phyloP scores from a whole-genome alignment of 2,797 vertebrate genomes.

The Argentina silus region DNA sequence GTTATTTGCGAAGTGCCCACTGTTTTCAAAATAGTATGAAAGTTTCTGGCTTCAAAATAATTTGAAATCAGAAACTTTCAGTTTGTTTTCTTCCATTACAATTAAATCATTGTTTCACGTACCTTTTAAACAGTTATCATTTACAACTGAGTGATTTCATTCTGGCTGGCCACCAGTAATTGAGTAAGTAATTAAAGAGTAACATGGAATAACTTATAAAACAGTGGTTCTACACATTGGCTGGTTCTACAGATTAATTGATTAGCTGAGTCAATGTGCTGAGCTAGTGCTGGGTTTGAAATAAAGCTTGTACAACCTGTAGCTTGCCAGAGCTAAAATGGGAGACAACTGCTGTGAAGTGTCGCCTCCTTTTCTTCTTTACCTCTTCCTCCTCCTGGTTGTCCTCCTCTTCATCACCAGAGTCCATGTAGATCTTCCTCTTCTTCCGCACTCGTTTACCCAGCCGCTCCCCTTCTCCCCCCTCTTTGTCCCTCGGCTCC shows the following conservation, averaged over 20 bases:
- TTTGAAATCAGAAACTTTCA: no score
- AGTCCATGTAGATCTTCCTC: conserved; percentile 90
- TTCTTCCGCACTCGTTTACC: conserved; percentile 88
- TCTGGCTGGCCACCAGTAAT: no score
- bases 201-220: no score
- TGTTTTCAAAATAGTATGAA: no score
- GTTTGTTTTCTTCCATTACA: no score
- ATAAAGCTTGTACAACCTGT: background rate
- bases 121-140: no score
- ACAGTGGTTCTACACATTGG: no score
- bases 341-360: background rate
- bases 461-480: conserved; percentile 78
- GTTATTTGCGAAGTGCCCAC: background rate
- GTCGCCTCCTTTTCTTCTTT: background rate
- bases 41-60: no score
- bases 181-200: no score
- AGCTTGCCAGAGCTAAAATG: background rate
- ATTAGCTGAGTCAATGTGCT: background rate
- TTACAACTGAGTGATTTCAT: no score
- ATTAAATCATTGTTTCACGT: no score
- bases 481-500: conserved; percentile 71
- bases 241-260: background rate
- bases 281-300: background rate
- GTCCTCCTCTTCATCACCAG: conserved; percentile 89
- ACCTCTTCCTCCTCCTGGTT: conserved; percentile 88